These are phyloP conservation scores for Hippopotamyrus pictus DNA, from an alignment of 2,797 vertebrate species.

Conservation along the genomic window DNA sequence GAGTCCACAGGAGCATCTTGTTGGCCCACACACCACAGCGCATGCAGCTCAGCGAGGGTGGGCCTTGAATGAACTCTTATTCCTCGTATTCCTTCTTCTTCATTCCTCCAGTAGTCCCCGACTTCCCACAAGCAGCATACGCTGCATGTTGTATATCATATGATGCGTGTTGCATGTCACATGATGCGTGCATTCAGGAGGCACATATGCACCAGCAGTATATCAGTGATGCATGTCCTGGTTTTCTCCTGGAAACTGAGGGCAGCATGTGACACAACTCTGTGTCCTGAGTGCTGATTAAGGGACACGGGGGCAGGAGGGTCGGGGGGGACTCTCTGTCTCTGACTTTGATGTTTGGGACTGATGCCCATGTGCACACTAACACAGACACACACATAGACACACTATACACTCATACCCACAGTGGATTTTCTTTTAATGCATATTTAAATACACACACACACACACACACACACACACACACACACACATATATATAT, in stretches of 20 bases:
- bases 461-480: not conserved
- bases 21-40: not conserved
- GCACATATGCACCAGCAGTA: not conserved
- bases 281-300: not conserved
- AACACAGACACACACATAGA: not conserved
- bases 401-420: not conserved
- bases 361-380: constrained; percentile 6
- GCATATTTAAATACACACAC: not conserved
- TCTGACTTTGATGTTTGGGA: not conserved
- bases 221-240: not conserved
- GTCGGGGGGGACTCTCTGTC: not conserved
- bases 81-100: not conserved
- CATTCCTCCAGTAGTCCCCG: not conserved
- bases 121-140: not conserved
- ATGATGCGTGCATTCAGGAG: not conserved
- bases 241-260: not conserved
- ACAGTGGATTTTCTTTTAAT: not conserved
- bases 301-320: not conserved
- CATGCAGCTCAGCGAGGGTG: not conserved
- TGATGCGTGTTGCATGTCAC: not conserved
- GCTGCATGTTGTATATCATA: not conserved
- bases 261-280: not conserved
- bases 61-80: not conserved
- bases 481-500: not conserved
- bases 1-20: not conserved